Evolutionary conservation across 64 coral and sea anemone species (phyloP), one percentile per base, ranked within the genome.

Genomic region (Hydrozoanthus tunicans): DNA sequence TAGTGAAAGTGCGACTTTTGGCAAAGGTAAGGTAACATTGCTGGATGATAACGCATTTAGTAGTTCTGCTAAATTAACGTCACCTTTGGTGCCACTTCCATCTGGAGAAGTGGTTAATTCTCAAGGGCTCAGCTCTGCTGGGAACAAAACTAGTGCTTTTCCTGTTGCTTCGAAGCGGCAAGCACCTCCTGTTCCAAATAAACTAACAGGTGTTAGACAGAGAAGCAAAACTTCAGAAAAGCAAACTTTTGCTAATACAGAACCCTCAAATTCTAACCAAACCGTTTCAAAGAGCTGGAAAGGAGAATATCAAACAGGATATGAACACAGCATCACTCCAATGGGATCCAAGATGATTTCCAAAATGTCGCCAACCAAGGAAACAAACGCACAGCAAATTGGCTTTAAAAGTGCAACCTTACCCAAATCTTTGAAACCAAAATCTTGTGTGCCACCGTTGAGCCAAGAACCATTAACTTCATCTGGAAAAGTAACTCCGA

Each of bases 181-280:
- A 58, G 92, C 92, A 3, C 92, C 92, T 3, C 86, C 82, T 74
- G 26, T 89, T 24, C 92, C 92, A n/a, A 82, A 26, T 43, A 88
- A 88, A 74, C 84, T 56, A 88, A 59, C 53, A 24, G 9, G 43
- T 17, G 4, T 17, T 61, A 60, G 68, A 73, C 55, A 73, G 56
- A 88, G 84, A 58, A 88, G 24, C 23, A 88, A 43, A 58, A 59
- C 84, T 14, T 6, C 15, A 56, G 75, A 77, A 4, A 54, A 51
- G n/a, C 56, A 4, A 59, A 57, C 74, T 25, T 8, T 88, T 6
- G 57, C 54, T 27, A 56, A 74, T 6, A 74, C 6, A 43, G 26
- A 59, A 74, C 10, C 57, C 12, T 12, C 70, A 88, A 59, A 24
- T 27, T 4, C 66, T 57, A 88, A 60, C 56, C 23, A 51, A 75